These are phyloP conservation scores for Phylloscopus trochiloides DNA, from an alignment of 2,113 vertebrate genomes.

Conservation along the genomic window DNA sequence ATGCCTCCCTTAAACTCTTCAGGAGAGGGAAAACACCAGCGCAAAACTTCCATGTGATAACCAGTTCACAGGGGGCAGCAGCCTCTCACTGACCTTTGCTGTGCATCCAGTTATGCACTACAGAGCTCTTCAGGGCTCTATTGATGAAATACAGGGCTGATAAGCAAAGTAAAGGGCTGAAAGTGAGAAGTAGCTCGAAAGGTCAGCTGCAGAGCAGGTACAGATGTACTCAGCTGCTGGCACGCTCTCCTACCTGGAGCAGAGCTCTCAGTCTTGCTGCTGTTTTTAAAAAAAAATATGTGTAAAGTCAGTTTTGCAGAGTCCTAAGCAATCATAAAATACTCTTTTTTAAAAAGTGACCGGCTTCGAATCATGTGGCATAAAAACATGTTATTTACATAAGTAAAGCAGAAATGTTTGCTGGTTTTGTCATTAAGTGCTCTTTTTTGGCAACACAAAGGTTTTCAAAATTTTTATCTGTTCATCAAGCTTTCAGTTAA, in stretches of 20 bases:
- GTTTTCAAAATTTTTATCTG: background rate
- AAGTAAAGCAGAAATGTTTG: background rate
- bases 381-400: background rate
- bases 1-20: background rate
- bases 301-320: background rate
- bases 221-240: background rate
- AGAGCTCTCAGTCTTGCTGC: background rate
- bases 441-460: background rate
- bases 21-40: background rate
- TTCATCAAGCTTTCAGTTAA: background rate
- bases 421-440: background rate
- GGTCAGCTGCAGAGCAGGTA: background rate
- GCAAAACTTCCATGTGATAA: fast-evolving
- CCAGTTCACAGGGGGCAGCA: background rate
- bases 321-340: background rate
- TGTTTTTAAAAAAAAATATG: background rate
- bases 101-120: background rate
- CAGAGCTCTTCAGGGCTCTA: background rate
- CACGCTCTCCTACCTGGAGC: background rate
- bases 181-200: slow-evolving; percentile 33
- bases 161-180: slow-evolving; percentile 15
- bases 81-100: background rate
- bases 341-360: background rate
- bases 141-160: background rate
- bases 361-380: background rate